phyloP scores from a whole-genome alignment of 2,888 invertebrate species.

The Hirtodrosophila duncani region DNA sequence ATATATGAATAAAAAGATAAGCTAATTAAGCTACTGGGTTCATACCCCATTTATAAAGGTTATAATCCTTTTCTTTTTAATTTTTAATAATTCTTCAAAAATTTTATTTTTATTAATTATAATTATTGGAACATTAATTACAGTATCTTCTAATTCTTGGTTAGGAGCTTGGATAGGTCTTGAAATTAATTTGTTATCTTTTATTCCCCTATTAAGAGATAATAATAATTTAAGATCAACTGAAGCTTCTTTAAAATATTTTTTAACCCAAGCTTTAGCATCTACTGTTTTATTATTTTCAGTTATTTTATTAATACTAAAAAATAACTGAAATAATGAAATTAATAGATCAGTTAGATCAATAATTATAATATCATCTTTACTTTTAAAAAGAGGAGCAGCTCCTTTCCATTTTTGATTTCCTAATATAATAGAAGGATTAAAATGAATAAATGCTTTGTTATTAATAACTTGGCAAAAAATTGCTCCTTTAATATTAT shows the following conservation, averaged over 20 bases:
- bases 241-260: slow-evolving; percentile 82
- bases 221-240: slow-evolving; percentile 79
- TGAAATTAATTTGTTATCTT: slow-evolving; percentile 83
- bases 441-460: slow-evolving; percentile 81
- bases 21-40: slow-evolving; percentile 80
- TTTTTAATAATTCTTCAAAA: slow-evolving; percentile 79
- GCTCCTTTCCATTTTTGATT: slow-evolving; percentile 82
- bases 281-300: slow-evolving; percentile 80
- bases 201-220: slow-evolving; percentile 81
- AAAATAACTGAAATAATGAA: slow-evolving; percentile 67
- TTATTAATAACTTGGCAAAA: slow-evolving; percentile 83
- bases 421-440: slow-evolving; percentile 81
- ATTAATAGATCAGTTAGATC: slow-evolving; percentile 58
- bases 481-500: slow-evolving; percentile 81
- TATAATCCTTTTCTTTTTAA: slow-evolving; percentile 80
- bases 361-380: slow-evolving; percentile 76
- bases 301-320: slow-evolving; percentile 73
- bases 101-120: slow-evolving; percentile 80
- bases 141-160: slow-evolving; percentile 79
- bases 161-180: slow-evolving; percentile 81
- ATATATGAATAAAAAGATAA: slow-evolving; percentile 78
- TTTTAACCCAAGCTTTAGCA: slow-evolving; percentile 81
- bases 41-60: slow-evolving; percentile 79
- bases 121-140: slow-evolving; percentile 79
- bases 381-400: slow-evolving; percentile 81